phyloP scores from a whole-genome alignment of 2,797 vertebrate genomes.

The Hemibagrus guttatus region DNA sequence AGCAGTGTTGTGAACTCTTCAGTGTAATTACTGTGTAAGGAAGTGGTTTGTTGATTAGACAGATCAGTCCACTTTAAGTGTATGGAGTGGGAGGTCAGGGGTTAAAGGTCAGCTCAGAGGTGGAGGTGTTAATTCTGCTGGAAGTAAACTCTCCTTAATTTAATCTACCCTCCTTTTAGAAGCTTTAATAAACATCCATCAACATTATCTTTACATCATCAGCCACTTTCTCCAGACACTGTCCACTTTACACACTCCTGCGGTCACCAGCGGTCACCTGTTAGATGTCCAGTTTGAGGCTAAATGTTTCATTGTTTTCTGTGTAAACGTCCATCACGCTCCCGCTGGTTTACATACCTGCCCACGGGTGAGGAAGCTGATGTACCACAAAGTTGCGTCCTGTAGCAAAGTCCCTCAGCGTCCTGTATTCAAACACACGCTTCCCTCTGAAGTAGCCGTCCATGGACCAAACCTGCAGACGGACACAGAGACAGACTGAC shows the following conservation, averaged over 20 bases:
- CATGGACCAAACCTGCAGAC: slow-evolving; percentile 91
- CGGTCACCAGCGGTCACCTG: background rate
- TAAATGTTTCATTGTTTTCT: background rate
- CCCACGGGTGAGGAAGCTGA: slow-evolving; percentile 90
- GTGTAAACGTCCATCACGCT: background rate
- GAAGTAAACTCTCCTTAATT: too few species aligned
- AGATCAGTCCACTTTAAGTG: background rate
- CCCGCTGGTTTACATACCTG: slow-evolving; percentile 70
- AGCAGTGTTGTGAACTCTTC: background rate
- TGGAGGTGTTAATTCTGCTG: too few species aligned
- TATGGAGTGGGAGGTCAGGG: background rate
- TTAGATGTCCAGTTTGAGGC: background rate
- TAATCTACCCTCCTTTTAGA: too few species aligned
- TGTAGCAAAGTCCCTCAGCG: slow-evolving; percentile 87
- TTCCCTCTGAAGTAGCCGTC: slow-evolving; percentile 92
- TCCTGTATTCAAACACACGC: slow-evolving; percentile 89
- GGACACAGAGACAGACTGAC: background rate
- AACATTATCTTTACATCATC: background rate
- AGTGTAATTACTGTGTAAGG: background rate
- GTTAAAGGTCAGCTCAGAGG: background rate
- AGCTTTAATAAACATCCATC: too few species aligned
- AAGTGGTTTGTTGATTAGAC: background rate
- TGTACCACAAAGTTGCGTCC: slow-evolving; percentile 95
- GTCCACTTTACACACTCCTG: background rate
- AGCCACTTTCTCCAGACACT: background rate